Base-by-base conservation (phyloP, 1,140 invertebrate genomes). In the Leptinotarsa texana region DNA sequence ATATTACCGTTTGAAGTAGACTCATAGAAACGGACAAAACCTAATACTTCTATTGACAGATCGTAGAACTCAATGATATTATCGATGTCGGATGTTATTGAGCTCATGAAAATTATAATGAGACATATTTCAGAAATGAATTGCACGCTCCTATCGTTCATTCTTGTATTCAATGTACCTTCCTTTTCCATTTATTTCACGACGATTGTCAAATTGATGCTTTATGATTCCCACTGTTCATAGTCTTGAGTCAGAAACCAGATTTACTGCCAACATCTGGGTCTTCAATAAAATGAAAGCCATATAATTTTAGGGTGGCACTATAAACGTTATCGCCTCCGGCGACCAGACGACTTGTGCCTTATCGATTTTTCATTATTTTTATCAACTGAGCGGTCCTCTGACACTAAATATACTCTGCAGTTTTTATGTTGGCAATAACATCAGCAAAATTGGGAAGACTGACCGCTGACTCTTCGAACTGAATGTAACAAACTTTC, bases 241-340 rank as follows among this genome's bases (percentile, higher is more conserved):
- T 11, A 11, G 33, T 42, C 33, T 42, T 42, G 33, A 42, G 33
- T 42, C 33, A 42, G 33, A 42, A 42, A 69, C 69, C 65, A 62
- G 65, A 76, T 76, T 76, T 76, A 76, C 66, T 71, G 70, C 68
- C 63, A 72, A 73, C 75, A 76, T 76, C 71, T 76, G 75, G 61
- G 22, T 24, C 62, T 48, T 24, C 57, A 72, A 76, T 76, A 76
- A 76, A 76, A 72, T 49, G 63, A 66, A 48, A 65, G 47, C 66
- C 72, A 47, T 76, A 76, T 76, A 76, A 76, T 66, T 76, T 76
- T 76, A 76, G 70, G 74, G 70, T 48, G 15, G 48, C 70, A n/a
- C 51, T 33, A 72, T 75, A 75, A 75, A 75, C 68, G 69, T 42
- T 72, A 72, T 70, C 69, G 69, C 69, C 69, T 51, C 11, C 48